phyloP scores from a whole-genome alignment of 1,140 invertebrate species.

The Parapsyche elsis region DNA sequence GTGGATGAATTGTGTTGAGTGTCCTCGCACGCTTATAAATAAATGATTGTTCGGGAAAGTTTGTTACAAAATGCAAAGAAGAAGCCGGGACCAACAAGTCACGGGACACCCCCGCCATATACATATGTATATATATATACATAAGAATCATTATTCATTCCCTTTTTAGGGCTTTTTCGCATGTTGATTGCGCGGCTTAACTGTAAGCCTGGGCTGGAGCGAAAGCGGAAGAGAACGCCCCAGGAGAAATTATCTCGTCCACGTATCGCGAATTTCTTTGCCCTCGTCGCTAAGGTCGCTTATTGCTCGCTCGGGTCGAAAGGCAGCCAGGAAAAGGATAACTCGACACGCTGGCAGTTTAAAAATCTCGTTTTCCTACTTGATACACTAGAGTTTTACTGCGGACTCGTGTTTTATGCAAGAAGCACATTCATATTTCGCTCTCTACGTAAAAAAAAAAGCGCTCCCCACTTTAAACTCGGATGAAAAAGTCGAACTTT shows the following conservation, averaged over 20 bases:
- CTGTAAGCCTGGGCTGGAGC: not conserved
- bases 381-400: not conserved
- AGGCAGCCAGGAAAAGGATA: not conserved
- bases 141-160: slow-evolving; percentile 47
- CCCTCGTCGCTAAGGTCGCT: not conserved
- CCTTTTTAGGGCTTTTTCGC: slow-evolving; percentile 45
- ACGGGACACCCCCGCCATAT: not conserved
- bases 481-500: not conserved
- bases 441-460: not conserved
- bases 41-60: slow-evolving; percentile 32
- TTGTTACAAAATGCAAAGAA: slow-evolving; percentile 9
- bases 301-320: not conserved
- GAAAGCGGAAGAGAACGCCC: slow-evolving; percentile 8
- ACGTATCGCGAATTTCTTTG: not conserved
- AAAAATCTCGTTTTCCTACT: slow-evolving; percentile 12
- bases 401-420: slow-evolving; percentile 25
- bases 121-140: too few relatives aligned
- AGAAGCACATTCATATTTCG: not conserved
- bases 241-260: slow-evolving; percentile 42
- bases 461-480: not conserved
- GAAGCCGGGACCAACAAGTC: not conserved
- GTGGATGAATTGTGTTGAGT: not conserved
- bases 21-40: slow-evolving; percentile 18
- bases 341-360: slow-evolving; percentile 1
- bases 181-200: slow-evolving; percentile 41